Evolutionary conservation across 1,140 invertebrate species (phyloP).

Genomic region (Zaprionus gabonicus): DNA sequence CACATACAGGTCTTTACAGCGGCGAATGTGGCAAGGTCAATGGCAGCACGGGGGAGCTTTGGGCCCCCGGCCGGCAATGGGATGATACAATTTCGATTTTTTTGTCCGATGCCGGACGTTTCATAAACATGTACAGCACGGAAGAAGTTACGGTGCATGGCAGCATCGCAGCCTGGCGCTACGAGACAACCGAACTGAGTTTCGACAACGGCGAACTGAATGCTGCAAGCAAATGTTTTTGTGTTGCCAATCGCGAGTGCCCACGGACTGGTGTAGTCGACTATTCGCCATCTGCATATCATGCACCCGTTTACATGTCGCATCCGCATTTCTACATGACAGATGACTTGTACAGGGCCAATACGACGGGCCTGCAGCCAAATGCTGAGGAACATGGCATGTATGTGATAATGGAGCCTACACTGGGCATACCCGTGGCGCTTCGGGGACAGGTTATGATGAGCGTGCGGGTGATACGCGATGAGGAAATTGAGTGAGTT

Average conservation of each 20-base stretch:
- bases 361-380: constrained; percentile 90
- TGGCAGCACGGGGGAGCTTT: constrained; percentile 91
- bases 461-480: constrained; percentile 87
- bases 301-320: constrained; percentile 92
- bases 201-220: constrained; percentile 88
- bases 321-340: constrained; percentile 94
- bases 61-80: constrained; percentile 87
- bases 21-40: constrained; percentile 88
- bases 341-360: constrained; percentile 87
- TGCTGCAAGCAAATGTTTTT: constrained; percentile 70
- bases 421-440: constrained; percentile 88
- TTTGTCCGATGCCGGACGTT: constrained; percentile 88
- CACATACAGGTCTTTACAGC: constrained; percentile 85
- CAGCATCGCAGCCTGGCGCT: constrained; percentile 87
- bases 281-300: constrained; percentile 88
- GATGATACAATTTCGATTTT: constrained; percentile 87
- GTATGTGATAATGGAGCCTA: constrained; percentile 89
- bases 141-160: constrained; percentile 84
- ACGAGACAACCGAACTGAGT: constrained; percentile 86
- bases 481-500: constrained; percentile 86
- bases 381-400: constrained; percentile 88
- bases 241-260: constrained; percentile 77
- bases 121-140: constrained; percentile 80
- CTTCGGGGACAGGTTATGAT: constrained; percentile 89
- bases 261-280: constrained; percentile 86